phyloP scores from a whole-genome alignment of 37 sponge, comb jelly and placozoan species.

The Hormiphora californensis region DNA sequence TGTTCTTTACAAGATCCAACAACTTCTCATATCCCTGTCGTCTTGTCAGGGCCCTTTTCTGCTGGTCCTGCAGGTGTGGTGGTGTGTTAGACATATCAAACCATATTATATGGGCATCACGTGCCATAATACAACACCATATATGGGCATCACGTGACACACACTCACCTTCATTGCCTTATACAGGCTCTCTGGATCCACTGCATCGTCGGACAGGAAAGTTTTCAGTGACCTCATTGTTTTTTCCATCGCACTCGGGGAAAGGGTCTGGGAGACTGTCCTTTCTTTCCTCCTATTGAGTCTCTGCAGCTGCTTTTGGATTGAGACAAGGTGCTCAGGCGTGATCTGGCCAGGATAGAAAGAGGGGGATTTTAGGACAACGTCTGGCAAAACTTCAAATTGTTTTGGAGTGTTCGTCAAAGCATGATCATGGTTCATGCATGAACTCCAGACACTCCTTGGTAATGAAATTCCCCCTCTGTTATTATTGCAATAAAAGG shows the following conservation, averaged over 20 bases:
- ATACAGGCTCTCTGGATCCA: slow-evolving; percentile 28
- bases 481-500: too few species aligned
- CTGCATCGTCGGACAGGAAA: background rate
- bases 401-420: too few species aligned
- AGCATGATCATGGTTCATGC: too few species aligned
- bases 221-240: slow-evolving; percentile 1
- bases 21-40: slow-evolving; percentile 48
- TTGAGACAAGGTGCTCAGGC: slow-evolving; percentile 16
- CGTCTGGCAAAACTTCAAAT: too few species aligned
- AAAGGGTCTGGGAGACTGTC: slow-evolving; percentile 37
- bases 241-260: slow-evolving; percentile 1
- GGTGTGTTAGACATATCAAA: background rate
- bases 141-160: background rate
- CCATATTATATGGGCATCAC: background rate
- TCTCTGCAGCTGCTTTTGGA: slow-evolving; percentile 42
- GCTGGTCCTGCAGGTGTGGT: background rate
- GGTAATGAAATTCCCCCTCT: too few species aligned
- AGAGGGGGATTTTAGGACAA: too few species aligned
- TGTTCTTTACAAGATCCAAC: background rate
- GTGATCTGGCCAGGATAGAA: too few species aligned
- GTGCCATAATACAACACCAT: background rate
- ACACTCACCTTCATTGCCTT: slow-evolving; percentile 29
- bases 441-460: too few species aligned
- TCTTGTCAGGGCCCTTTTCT: slow-evolving; percentile 17
- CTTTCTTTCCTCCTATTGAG: slow-evolving; percentile 20